Evolutionary conservation across 1,140 invertebrate species (phyloP).

Genomic region (Holcopasites calliopsidis): DNA sequence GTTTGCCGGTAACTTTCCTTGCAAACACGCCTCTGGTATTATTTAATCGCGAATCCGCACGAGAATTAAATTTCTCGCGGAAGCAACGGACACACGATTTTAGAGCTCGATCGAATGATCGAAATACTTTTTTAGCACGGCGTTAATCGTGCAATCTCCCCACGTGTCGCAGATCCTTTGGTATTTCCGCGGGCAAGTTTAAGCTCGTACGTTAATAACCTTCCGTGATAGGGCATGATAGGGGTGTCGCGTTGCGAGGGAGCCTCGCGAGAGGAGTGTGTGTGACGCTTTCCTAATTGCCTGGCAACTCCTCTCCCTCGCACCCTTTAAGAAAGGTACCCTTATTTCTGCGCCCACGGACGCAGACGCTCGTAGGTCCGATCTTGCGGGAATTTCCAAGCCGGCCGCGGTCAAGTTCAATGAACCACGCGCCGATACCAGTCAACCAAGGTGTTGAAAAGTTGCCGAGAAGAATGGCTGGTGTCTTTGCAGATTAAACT

Average conservation of each 20-base stretch:
- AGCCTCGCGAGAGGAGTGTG: conserved; percentile 64
- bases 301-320: conserved; percentile 54
- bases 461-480: not conserved
- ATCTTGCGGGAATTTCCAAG: conserved; percentile 38
- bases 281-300: conserved; percentile 69
- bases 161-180: conserved; percentile 45
- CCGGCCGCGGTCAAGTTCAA: conserved; percentile 20
- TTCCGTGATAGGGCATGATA: conserved; percentile 62
- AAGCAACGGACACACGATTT: not conserved
- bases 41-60: too few species aligned
- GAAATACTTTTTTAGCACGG: not conserved
- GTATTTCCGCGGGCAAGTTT: conserved; percentile 45
- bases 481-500: not conserved
- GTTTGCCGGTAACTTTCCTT: conserved; percentile 60
- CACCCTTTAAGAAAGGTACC: conserved; percentile 62
- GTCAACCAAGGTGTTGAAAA: not conserved
- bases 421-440: conserved; percentile 12
- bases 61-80: too few species aligned
- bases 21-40: conserved; percentile 11
- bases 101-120: not conserved
- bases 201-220: conserved; percentile 60
- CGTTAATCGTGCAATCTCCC: conserved; percentile 21
- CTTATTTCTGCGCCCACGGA: conserved; percentile 31
- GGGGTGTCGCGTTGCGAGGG: conserved; percentile 56
- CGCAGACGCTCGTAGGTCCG: conserved; percentile 18